Evolutionary conservation across 2,113 vertebrate genomes (phyloP).

Genomic region (Bagarius yarrelli): DNA sequence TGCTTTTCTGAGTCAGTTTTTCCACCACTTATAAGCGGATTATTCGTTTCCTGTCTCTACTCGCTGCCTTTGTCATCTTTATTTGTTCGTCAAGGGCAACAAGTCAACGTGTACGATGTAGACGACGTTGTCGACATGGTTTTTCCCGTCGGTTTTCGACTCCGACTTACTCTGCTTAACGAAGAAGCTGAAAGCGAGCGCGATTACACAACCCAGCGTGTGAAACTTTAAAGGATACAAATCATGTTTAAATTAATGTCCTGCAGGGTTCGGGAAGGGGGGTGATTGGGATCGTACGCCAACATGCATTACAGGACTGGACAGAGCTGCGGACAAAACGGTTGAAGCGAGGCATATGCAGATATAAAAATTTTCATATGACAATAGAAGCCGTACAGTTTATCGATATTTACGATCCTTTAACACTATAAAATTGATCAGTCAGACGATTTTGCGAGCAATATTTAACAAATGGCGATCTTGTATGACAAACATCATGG

Average conservation of each 20-base stretch:
- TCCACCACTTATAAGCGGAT: slow-evolving; percentile 52
- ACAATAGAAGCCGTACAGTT: neutral
- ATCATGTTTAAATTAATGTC: slow-evolving; percentile 63
- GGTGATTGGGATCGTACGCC: slow-evolving; percentile 37
- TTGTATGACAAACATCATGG: neutral
- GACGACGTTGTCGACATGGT: slow-evolving; percentile 45
- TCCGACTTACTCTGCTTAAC: slow-evolving; percentile 55
- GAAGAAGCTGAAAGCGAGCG: slow-evolving; percentile 63
- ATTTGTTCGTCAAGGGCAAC: slow-evolving; percentile 69
- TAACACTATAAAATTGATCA: neutral
- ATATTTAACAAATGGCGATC: neutral
- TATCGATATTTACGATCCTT: neutral
- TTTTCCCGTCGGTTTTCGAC: slow-evolving; percentile 23
- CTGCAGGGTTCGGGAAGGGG: slow-evolving; percentile 38
- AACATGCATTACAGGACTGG: slow-evolving; percentile 10
- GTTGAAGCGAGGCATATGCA: neutral
- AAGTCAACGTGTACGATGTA: slow-evolving; percentile 55
- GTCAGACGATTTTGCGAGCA: neutral
- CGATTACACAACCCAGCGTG: slow-evolving; percentile 66
- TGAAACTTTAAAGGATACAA: slow-evolving; percentile 71
- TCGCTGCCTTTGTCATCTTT: slow-evolving; percentile 57
- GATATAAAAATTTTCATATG: neutral
- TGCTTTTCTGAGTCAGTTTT: slow-evolving; percentile 24
- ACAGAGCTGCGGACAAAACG: slow-evolving; percentile 2
- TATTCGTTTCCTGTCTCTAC: slow-evolving; percentile 59